Base-by-base conservation (phyloP, 2,113 vertebrate genomes). In the Gracilinanus agilis region DNA sequence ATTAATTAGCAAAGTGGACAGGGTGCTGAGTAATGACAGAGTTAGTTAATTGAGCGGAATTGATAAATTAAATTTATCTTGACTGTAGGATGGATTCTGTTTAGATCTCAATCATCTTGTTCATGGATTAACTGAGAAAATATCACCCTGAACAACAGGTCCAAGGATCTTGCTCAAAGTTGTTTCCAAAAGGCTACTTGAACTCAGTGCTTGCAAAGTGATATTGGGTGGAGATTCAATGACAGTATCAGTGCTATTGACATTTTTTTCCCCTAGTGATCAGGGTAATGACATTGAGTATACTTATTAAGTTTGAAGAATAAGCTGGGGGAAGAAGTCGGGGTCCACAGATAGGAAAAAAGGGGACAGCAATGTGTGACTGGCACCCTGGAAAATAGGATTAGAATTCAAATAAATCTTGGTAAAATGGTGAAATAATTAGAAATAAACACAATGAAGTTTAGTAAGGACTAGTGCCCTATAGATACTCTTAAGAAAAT, bases 341-440 rank as follows among this genome's bases (percentile, higher is more conserved):
- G 94, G 9, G 55, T 24, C 91, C 67, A 89, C 49, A 27, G 9
- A 61, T 49, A 58, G 75, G 24, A 56, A 49, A 5, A n/a, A 92
- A 90, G 89, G 67, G 56, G 10, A 34, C 75, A 90, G 16, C 27
- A 92, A 10, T 25, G 2, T 53, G 44, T 55, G 44, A 4, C 3
- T 13, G 12, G n/a, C 29, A 93, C 91, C 53, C 75, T 89, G 55
- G 55, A 96, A 91, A 90, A 67, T 89, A 91, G 61, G 40, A n/a
- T 54, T 53, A 53, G 89, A 55, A 53, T 93, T 88, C n/a, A 94
- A 54, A 54, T 44, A 75, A 55, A 54, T 58, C 24, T 58, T 13
- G 58, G 23, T 54, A 21, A 58, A 24, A 49, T 92, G 13, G 49
- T 44, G 13, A 89, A 91, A 75, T 90, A 53, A 83, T 53, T 53